A percentile compares a stretch with the other conserved stretches of the same genome.
Evolutionary conservation across 2,888 invertebrate genomes (phyloP).

Genomic region (Cartodere bifasciata): DNA sequence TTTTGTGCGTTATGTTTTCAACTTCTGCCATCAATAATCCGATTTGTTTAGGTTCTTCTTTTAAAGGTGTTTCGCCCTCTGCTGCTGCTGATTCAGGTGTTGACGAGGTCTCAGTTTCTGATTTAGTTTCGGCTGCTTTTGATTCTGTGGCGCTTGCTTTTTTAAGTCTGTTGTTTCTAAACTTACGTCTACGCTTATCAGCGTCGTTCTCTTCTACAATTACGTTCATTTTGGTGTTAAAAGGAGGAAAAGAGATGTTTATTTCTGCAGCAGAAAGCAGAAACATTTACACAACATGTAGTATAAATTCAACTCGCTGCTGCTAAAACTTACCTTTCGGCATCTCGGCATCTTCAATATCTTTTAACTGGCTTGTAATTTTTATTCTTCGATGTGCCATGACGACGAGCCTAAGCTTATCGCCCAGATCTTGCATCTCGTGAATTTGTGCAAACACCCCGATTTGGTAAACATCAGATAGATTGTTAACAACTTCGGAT

Average conservation of each 20-base stretch:
- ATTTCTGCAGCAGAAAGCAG: constrained; percentile 44
- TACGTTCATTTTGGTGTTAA: constrained; percentile 73
- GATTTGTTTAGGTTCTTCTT: constrained; percentile 16
- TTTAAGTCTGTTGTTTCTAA: constrained; percentile 29
- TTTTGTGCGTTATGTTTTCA: constrained; percentile 80
- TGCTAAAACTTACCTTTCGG: constrained; percentile 29
- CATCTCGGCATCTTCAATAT: constrained; percentile 50
- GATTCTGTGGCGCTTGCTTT: constrained; percentile 20
- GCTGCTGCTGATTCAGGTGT: constrained; percentile 15
- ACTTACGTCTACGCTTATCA: constrained; percentile 42
- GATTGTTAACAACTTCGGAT: constrained; percentile 66
- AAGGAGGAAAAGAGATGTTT: constrained; percentile 71
- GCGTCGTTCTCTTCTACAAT: constrained; percentile 62
- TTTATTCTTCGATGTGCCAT: constrained; percentile 87
- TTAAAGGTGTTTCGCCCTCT: constrained; percentile 14
- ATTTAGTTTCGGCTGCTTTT: constrained; percentile 16
- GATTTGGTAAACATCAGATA: constrained; percentile 77
- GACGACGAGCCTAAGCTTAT: constrained; percentile 78
- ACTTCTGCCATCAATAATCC: constrained; percentile 81
- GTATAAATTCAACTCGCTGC: too few species aligned
- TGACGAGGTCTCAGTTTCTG: constrained; percentile 8
- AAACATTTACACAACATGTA: too few species aligned
- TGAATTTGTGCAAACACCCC: constrained; percentile 98
- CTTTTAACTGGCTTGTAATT: constrained; percentile 66
- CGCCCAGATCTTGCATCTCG: constrained; percentile 92